phyloP scores from a whole-genome alignment of 1,140 invertebrate genomes.

The Venturia canescens region DNA sequence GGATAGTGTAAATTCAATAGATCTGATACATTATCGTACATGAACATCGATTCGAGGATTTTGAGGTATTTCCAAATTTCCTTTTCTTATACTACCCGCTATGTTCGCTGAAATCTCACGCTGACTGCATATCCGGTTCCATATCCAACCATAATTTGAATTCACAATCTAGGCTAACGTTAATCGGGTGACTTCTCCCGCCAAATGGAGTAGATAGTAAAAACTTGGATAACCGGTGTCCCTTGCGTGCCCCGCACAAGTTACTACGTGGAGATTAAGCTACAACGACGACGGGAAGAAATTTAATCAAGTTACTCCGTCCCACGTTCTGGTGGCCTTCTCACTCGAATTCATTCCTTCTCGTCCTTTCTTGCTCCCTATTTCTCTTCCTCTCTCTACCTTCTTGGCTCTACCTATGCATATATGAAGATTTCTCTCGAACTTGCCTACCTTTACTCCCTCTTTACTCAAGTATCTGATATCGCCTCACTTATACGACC shows the following conservation, averaged over 20 bases:
- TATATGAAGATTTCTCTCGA: constrained; percentile 12
- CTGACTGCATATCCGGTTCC: constrained; percentile 7
- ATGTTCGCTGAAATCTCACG: neutral
- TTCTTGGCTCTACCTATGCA: neutral
- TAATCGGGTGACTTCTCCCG: constrained; percentile 1
- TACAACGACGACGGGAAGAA: constrained; percentile 48
- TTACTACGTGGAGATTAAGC: constrained; percentile 43
- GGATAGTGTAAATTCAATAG: neutral
- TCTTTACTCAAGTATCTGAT: constrained; percentile 14
- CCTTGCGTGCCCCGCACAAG: constrained; percentile 36
- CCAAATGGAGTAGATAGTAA: constrained; percentile 44
- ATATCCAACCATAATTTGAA: constrained; percentile 38
- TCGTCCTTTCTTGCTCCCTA: neutral
- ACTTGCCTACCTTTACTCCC: neutral
- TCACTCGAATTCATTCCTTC: constrained; percentile 8
- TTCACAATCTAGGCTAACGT: constrained; percentile 42
- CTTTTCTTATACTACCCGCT: neutral
- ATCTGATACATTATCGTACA: neutral
- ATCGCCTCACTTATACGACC: constrained; percentile 17
- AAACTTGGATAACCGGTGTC: constrained; percentile 46
- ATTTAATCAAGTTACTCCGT: constrained; percentile 50
- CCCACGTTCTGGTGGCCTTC: constrained; percentile 10
- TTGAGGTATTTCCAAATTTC: constrained; percentile 8
- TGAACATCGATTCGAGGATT: neutral
- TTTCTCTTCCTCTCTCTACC: constrained; percentile 12